These are phyloP conservation scores for Malurus melanocephalus DNA, from an alignment of 2,113 vertebrate genomes.

Conservation along the genomic window DNA sequence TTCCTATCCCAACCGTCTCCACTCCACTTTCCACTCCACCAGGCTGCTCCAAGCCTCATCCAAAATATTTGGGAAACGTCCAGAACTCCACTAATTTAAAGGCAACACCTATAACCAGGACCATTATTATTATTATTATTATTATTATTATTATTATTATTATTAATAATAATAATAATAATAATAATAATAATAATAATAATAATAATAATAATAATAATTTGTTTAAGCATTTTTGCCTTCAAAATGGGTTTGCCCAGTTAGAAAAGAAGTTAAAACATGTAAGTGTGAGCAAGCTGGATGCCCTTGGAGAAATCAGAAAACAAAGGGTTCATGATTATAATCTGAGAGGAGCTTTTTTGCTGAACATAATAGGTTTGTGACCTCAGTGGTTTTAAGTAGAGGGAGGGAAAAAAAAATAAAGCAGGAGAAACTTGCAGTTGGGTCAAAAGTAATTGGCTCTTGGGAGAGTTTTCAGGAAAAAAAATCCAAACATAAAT, in stretches of 20 bases:
- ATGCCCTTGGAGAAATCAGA: not conserved
- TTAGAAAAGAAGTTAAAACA: not conserved
- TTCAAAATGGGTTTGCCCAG: not conserved
- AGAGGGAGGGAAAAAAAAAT: not conserved
- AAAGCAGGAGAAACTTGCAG: not conserved
- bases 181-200: too few relatives aligned
- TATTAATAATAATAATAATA: too few relatives aligned
- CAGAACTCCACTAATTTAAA: not conserved
- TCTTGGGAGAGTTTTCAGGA: not conserved
- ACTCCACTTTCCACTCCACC: not conserved
- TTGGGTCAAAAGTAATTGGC: slow-evolving; percentile 10
- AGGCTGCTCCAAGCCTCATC: not conserved
- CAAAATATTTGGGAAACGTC: not conserved
- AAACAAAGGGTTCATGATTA: not conserved
- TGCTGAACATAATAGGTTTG: not conserved
- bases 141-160: not conserved
- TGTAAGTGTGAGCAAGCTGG: not conserved
- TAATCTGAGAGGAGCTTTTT: not conserved
- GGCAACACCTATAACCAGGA: fast-evolving
- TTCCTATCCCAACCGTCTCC: not conserved
- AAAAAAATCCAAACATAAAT: slow-evolving; percentile 6
- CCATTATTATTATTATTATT: too few relatives aligned
- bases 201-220: too few relatives aligned
- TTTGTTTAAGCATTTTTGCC: not conserved
- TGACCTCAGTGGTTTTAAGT: not conserved